Evolutionary conservation across 2,113 vertebrate species (phyloP).

Genomic region (Dinomys branickii): DNA sequence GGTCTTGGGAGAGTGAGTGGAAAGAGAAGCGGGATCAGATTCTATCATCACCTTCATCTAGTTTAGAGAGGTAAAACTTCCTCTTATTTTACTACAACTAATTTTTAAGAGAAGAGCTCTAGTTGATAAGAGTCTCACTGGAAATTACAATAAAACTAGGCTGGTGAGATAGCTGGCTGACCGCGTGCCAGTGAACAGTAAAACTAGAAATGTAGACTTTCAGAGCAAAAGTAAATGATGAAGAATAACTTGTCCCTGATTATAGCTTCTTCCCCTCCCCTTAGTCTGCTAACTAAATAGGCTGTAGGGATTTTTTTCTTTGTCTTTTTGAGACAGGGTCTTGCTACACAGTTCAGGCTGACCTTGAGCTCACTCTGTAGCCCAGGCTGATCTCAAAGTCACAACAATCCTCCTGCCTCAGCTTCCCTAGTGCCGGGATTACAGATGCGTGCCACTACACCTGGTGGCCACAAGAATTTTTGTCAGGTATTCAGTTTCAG

Average conservation of each 20-base stretch:
- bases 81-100: background rate
- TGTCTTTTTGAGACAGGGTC: too few species aligned
- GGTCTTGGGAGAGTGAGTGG: background rate
- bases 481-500: background rate
- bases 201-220: background rate
- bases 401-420: too few species aligned
- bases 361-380: too few species aligned
- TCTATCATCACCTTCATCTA: background rate
- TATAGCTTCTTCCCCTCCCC: background rate
- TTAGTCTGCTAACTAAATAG: background rate
- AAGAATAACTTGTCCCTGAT: too few species aligned
- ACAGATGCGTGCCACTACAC: too few species aligned
- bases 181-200: background rate
- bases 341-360: too few species aligned
- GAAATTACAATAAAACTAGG: background rate
- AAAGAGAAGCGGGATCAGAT: background rate
- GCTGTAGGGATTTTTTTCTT: background rate
- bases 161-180: background rate
- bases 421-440: too few species aligned
- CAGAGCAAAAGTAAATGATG: background rate
- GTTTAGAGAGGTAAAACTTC: background rate
- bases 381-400: too few species aligned
- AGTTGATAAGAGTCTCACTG: background rate
- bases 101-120: background rate
- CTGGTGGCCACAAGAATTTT: background rate